Evolutionary conservation across 2,888 invertebrate genomes (phyloP).

Genomic region (Ramazzottius varieornatus): DNA sequence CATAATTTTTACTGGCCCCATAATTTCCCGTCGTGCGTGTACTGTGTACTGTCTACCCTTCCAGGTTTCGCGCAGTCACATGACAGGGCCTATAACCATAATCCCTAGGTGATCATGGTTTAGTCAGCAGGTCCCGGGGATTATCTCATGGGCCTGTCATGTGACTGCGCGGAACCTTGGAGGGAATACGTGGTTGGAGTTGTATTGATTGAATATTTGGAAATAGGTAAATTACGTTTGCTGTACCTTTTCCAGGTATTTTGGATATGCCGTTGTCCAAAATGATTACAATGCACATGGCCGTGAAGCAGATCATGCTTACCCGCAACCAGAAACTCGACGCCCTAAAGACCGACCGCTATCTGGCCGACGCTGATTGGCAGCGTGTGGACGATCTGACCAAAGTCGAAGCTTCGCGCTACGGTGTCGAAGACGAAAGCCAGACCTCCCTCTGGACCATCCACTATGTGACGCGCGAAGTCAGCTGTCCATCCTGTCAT

Average conservation of each 20-base stretch:
- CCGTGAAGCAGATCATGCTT: not conserved
- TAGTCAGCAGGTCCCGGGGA: too few relatives aligned
- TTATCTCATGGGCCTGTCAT: too few relatives aligned
- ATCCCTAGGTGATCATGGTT: too few relatives aligned
- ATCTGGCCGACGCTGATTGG: conserved; percentile 1
- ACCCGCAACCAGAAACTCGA: not conserved
- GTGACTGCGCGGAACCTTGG: too few relatives aligned
- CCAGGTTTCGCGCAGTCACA: too few relatives aligned
- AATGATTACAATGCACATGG: conserved; percentile 3
- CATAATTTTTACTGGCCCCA: too few relatives aligned
- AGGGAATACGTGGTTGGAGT: too few relatives aligned
- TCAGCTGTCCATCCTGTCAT: not conserved
- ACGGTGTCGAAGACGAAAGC: not conserved
- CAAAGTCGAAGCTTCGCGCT: not conserved
- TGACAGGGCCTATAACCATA: too few relatives aligned
- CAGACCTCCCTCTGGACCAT: conserved; percentile 1
- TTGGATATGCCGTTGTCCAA: not conserved
- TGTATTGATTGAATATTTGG: too few relatives aligned
- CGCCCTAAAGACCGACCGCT: not conserved
- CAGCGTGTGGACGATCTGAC: not conserved
- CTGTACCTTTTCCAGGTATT: not conserved
- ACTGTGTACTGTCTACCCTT: too few relatives aligned
- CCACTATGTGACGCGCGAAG: not conserved
- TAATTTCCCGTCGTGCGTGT: too few relatives aligned
- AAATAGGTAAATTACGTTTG: too few relatives aligned